A percentile compares a stretch with the other conserved stretches of the same genome.
Evolutionary conservation across 2,113 vertebrate species (phyloP).

Genomic region (Oreochromis niloticus): DNA sequence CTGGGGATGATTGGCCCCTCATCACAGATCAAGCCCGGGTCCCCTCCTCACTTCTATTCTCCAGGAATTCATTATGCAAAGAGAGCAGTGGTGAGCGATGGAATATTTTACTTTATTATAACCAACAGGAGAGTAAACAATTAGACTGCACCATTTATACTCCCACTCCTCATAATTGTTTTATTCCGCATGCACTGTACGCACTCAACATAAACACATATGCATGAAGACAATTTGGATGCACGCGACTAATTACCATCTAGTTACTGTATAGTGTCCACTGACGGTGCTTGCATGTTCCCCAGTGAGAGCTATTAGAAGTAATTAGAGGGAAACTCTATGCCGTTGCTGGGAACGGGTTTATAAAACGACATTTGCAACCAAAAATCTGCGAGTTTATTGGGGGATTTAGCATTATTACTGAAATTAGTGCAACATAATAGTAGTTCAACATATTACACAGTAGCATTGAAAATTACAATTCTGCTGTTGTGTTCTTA

Average conservation of each 20-base stretch:
- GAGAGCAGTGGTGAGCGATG: not conserved
- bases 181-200: not conserved
- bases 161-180: conserved; percentile 35
- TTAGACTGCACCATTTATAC: not conserved
- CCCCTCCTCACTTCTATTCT: conserved; percentile 62
- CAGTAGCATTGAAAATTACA: not conserved
- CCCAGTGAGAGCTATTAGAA: conserved; percentile 14
- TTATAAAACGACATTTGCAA: not conserved
- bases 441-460: not conserved
- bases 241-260: conserved; percentile 16
- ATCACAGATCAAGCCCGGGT: conserved; percentile 5
- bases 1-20: conserved; percentile 37
- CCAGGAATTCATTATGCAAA: conserved; percentile 47
- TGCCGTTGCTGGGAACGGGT: not conserved
- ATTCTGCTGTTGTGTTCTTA: not conserved
- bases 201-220: not conserved
- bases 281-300: conserved; percentile 11
- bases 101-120: conserved; percentile 32
- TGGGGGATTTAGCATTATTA: not conserved
- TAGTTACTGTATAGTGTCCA: conserved; percentile 4
- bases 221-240: not conserved
- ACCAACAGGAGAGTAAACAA: conserved; percentile 28
- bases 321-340: conserved; percentile 15
- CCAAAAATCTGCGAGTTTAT: not conserved
- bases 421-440: not conserved